Base-by-base conservation (phyloP, 1,140 invertebrate genomes). In the Stegodyphus dumicola region DNA sequence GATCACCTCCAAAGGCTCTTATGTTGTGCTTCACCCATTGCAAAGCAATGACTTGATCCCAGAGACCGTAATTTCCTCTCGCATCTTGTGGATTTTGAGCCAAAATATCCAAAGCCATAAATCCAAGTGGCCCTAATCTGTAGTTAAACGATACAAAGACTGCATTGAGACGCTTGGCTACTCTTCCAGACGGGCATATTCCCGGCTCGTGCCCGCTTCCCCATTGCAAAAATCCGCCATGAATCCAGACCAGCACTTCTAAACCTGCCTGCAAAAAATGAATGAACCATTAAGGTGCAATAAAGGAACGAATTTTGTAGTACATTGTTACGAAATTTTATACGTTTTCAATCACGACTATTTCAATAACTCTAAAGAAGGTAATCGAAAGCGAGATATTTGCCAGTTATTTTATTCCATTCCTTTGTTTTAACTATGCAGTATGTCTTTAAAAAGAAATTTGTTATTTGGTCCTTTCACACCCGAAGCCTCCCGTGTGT, bases 71-170 rank as follows among this genome's bases (percentile, higher is more conserved):
- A 9, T 86, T 86, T 6, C 85, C 85, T 10, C 17, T 60, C 0
- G 77, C 75, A 18, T 86, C 85, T n/a, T 70, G 70, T 7, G 77
- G 70, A 9, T 52, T 86, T 10, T 79, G 17, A 0, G 77, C 54
- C 1, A 86, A 48, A 4, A 80, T 54, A 64, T 86, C 85, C 6
- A 86, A 67, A 0, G 85, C 85, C 66, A 87, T 70, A 64, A 86
- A 87, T 95, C 95, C 96, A 67, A 99, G 92, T 86, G 97, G 96
- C 71, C 98, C 98, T 0, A 99, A 92, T n/a, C 98, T 93, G 91
- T 99, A 99, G 90, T 99, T 99, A 77, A 99, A 93, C 0, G 97
- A 96, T 0, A 99, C 97, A 0, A 99, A 86, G 6, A 87, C 87
- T 10, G 84, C 65, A 64, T 86, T 86, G 7, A 86, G 52, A 2